Conservation (phyloP, 1,140 invertebrate species). For the Tenebrio molitor region DNA sequence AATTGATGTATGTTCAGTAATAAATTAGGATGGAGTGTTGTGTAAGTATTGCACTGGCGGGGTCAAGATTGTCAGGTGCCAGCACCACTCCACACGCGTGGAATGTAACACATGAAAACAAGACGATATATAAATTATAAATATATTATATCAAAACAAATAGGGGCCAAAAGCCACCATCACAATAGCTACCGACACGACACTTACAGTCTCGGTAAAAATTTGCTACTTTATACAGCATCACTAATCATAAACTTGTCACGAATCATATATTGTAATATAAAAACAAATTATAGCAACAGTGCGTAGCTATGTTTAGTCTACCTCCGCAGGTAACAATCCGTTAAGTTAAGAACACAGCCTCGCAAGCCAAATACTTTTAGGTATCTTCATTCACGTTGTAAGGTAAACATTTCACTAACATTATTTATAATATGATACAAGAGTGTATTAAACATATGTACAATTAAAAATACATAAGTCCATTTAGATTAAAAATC, state of each 20-base stretch:
- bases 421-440: slow-evolving; percentile 60
- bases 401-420: slow-evolving; percentile 62
- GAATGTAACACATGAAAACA: slow-evolving; percentile 65
- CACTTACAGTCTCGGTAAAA: slow-evolving; percentile 62
- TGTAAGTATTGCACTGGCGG: slow-evolving; percentile 65
- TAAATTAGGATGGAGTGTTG: slow-evolving; percentile 63
- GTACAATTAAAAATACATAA: slow-evolving; percentile 61
- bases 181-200: slow-evolving; percentile 65
- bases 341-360: slow-evolving; percentile 65
- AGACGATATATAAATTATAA: slow-evolving; percentile 66
- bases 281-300: slow-evolving; percentile 60
- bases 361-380: slow-evolving; percentile 66
- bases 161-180: slow-evolving; percentile 59
- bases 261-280: slow-evolving; percentile 37
- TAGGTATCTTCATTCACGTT: slow-evolving; percentile 62
- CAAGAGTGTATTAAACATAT: slow-evolving; percentile 62
- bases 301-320: slow-evolving; percentile 62
- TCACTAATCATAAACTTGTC: slow-evolving; percentile 54
- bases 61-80: slow-evolving; percentile 63
- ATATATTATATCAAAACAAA: slow-evolving; percentile 65
- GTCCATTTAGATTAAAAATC: slow-evolving; percentile 57
- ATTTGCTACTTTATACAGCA: slow-evolving; percentile 60
- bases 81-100: slow-evolving; percentile 63
- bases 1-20: slow-evolving; percentile 63
- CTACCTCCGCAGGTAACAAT: slow-evolving; percentile 63